A percentile compares a stretch with the other conserved stretches of the same genome.
Evolutionary conservation across 1,140 invertebrate species (phyloP).

Genomic region (Aphaenogaster floridana): DNA sequence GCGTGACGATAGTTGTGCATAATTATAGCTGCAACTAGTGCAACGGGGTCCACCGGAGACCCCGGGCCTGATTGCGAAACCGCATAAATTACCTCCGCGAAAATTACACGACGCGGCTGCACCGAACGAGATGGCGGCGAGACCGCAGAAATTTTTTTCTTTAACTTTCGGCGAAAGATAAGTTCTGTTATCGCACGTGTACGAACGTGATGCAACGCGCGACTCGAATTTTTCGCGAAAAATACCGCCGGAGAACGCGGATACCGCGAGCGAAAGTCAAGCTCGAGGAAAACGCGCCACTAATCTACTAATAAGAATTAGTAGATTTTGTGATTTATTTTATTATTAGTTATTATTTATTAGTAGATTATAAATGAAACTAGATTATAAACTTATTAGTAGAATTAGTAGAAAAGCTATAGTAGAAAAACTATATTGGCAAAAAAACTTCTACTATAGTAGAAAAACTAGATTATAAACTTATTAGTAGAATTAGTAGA

Average conservation of each 20-base stretch:
- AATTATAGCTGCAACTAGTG: constrained; percentile 71
- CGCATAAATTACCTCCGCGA: constrained; percentile 66
- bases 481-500: too few relatives aligned
- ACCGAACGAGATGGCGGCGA: neutral
- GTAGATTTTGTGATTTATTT: too few relatives aligned
- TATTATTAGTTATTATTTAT: too few relatives aligned
- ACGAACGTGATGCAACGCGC: neutral
- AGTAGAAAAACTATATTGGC: too few relatives aligned
- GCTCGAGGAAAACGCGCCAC: neutral
- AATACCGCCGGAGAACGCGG: neutral
- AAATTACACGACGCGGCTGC: constrained; percentile 58
- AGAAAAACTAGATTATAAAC: too few relatives aligned
- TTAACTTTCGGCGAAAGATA: constrained; percentile 24
- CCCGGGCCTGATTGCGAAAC: constrained; percentile 65
- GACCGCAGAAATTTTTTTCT: constrained; percentile 23
- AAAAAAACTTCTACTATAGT: too few relatives aligned
- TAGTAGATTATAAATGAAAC: too few relatives aligned
- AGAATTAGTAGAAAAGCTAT: too few relatives aligned
- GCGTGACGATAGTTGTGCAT: constrained; percentile 71
- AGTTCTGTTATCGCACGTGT: constrained; percentile 24
- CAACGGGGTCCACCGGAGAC: constrained; percentile 51
- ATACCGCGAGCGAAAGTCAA: constrained; percentile 5
- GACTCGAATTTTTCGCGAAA: neutral
- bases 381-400: too few relatives aligned
- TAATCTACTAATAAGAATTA: too few relatives aligned